phyloP scores from a whole-genome alignment of 2,888 invertebrate genomes.

The Lamellibrachia satsuma region DNA sequence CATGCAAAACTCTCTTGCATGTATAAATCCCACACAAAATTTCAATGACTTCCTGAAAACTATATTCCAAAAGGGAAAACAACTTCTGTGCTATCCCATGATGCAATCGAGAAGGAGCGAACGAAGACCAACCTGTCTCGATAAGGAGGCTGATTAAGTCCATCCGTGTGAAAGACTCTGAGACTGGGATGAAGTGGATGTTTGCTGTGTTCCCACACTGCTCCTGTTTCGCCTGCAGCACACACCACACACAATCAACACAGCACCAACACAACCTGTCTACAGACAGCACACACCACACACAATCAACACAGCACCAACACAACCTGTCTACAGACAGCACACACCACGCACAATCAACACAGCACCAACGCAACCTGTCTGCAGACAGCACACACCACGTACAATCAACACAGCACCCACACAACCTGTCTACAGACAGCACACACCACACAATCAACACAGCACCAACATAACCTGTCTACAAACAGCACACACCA shows the following conservation, averaged over 20 bases:
- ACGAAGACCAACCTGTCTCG: conserved; percentile 45
- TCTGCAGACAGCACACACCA: no score
- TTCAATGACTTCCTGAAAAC: not conserved
- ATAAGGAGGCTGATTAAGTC: conserved; percentile 48
- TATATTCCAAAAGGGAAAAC: not conserved
- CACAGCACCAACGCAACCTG: no score
- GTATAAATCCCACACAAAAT: not conserved
- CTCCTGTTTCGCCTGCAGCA: conserved; percentile 44
- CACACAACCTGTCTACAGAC: no score
- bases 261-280: conserved; percentile 3
- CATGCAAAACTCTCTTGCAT: not conserved
- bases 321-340: no score
- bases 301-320: no score
- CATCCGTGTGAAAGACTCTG: conserved; percentile 43
- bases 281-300: not conserved
- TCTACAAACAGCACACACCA: no score
- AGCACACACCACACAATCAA: no score
- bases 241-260: not conserved
- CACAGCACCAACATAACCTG: no score
- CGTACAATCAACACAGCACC: no score
- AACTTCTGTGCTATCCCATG: not conserved
- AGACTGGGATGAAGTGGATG: conserved; percentile 29
- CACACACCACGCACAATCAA: no score
- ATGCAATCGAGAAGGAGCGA: not conserved
- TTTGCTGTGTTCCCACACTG: conserved; percentile 33